Evolutionary conservation across 2,888 invertebrate species (phyloP), one percentile per base, ranked within the genome.

Genomic region (Ptychoptera albimana): DNA sequence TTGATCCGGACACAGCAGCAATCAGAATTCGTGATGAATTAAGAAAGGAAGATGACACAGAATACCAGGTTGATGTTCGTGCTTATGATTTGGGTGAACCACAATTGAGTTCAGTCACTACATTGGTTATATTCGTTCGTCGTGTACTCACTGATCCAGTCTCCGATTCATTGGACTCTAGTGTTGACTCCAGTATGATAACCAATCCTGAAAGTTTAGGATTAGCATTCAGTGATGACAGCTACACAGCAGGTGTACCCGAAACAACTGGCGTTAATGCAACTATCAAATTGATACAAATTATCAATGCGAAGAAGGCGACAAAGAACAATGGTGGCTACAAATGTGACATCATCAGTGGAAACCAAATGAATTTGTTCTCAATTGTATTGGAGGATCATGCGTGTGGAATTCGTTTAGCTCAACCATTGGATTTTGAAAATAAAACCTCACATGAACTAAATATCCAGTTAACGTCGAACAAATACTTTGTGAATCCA

Each of bases 1-100:
- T 93, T 8, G 87, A 91, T 60, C 77, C 84, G 0, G 86, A 87
- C 48, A 80, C 80, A 0, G 93, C 91, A 0, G 75, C 78, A 0
- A 67, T 93, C 13, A 72, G 80, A 44, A 80, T 91, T 1, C 75
- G 85, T 29, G 88, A 88, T 57, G 87, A 88, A 58, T 60, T 92
- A 43, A 73, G 82, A 45, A 88, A 88, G 60, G 87, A 89, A 61
- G 76, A 81, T 9, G 84, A 86, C 56, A 84, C 82, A 36, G 88
- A 91, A 67, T 89, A 87, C 63, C 84, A 86, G 61, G 84, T 89
- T 49, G 86, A 88, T 54, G 79, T 92, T 0, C 73, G 82, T 55
- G 89, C 87, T 0, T 84, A 82, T 55, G 91, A 92, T 57, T 74
- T 86, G 59, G 91, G 86, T 1, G 86, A 84, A 37, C 91, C 86